Evolutionary conservation across 2,113 vertebrate genomes (phyloP), one percentile per base, ranked within the genome.

Genomic region (Ibidorhyncha struthersii): DNA sequence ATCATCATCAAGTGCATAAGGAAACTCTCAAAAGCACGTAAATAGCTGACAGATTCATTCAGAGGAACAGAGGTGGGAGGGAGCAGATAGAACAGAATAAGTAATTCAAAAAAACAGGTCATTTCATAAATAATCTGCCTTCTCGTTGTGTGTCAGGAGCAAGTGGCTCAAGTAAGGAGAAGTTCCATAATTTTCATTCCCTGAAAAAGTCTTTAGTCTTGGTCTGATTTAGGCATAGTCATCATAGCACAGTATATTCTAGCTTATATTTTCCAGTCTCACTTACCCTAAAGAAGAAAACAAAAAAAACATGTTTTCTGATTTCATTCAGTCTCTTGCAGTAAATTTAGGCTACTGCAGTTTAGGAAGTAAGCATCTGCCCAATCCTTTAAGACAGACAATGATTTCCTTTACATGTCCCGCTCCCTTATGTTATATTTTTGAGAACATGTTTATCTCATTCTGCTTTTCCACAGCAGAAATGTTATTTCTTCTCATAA

Each of bases 11-110:
- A 84, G 10, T n/a, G 32, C 30, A 26, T 82, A 82, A 94, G 36
- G 27, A 93, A 96, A 92, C 40, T 55, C 72, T 91, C 69, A 84
- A 86, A 94, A 79, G 21, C 81, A 67, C 43, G 36, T 85, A 93
- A 95, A 86, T 87, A 91, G 43, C 62, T 79, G 50, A 53, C 56
- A 94, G 67, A 94, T 36, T 93, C 49, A 70, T 92, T 86, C n/a
- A 82, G 41, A 84, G 21, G 36, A 89, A 36, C 2, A 9, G 52
- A 63, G 25, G 30, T 34, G 38, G 45, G 7, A 81, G 6, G 14
- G 9, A 92, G 14, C 7, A 58, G 32, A 43, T 14, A 77, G 16
- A 77, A 79, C 6, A 73, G 40, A 69, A 67, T 34, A 87, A 47
- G 8, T 47, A 85, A 81, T 58, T 59, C 9, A 67, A 61, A 80